Conservation (phyloP, 2,797 vertebrate genomes). For the Lepilemur ruficaudatus region DNA sequence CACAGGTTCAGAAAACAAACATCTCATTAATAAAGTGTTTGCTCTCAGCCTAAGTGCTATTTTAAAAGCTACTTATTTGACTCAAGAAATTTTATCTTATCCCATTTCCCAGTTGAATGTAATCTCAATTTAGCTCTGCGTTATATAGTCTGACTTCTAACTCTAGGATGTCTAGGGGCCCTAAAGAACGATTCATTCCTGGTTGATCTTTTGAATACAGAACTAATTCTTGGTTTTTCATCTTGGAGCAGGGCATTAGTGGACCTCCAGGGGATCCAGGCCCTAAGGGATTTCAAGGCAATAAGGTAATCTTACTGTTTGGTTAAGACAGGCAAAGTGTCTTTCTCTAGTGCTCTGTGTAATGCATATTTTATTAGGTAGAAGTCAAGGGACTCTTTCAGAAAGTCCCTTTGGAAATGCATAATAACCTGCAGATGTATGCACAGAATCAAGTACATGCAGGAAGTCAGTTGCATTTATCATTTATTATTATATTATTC, state of each 20-base stretch:
- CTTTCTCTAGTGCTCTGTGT: background rate
- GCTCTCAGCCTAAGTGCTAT: background rate
- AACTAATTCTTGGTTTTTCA: conserved; percentile 73
- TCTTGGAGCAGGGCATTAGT: conserved; percentile 84
- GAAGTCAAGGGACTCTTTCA: background rate
- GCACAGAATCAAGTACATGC: background rate
- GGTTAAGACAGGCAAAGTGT: background rate
- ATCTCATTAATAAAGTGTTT: background rate
- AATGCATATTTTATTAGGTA: background rate
- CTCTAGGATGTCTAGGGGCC: background rate
- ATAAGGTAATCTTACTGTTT: conserved; percentile 87
- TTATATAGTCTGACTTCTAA: background rate
- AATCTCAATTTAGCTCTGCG: background rate
- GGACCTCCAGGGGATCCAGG: conserved; percentile 90
- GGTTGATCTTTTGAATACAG: background rate
- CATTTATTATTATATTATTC: background rate
- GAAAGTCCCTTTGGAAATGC: background rate
- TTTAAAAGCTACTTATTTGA: conserved; percentile 4
- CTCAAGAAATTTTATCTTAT: background rate
- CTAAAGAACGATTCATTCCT: background rate
- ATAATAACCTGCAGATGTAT: background rate
- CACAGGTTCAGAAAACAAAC: background rate
- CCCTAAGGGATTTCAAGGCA: conserved; percentile 87
- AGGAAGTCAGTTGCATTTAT: background rate
- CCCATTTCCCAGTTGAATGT: background rate